Conservation (phyloP, 37 sponge, comb jelly and placozoan genomes). For the Beroe forskalii region DNA sequence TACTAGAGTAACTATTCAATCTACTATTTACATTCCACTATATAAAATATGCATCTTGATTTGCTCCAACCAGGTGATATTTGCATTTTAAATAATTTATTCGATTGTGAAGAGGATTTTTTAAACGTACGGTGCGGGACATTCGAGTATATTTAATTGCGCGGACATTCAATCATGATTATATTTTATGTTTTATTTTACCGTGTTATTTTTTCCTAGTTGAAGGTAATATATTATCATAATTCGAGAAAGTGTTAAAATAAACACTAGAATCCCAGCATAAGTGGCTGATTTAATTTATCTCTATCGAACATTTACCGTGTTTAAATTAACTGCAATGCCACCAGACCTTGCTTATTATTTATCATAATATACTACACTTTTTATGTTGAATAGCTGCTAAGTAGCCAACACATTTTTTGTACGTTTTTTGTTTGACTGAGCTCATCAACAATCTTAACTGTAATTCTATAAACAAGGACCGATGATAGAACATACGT, state of each 20-base stretch:
- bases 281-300: not conserved
- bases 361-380: conserved; percentile 61
- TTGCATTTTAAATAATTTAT: not conserved
- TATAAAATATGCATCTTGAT: conserved; percentile 52
- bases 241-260: not conserved
- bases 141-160: not conserved
- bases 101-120: not conserved
- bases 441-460: too few relatives aligned
- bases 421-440: too few relatives aligned
- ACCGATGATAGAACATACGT: too few relatives aligned
- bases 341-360: conserved; percentile 32
- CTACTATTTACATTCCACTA: conserved; percentile 35
- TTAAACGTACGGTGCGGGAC: not conserved
- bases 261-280: not conserved
- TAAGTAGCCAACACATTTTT: not conserved
- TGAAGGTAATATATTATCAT: too few relatives aligned
- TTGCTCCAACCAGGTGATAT: not conserved
- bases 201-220: not conserved
- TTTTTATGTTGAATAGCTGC: conserved; percentile 36
- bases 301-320: not conserved
- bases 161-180: not conserved
- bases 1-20: conserved; percentile 52
- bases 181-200: not conserved
- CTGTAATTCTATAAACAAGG: too few relatives aligned
- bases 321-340: not conserved